Conservation (phyloP, 2,113 vertebrate genomes). For the Phainopepla nitens region DNA sequence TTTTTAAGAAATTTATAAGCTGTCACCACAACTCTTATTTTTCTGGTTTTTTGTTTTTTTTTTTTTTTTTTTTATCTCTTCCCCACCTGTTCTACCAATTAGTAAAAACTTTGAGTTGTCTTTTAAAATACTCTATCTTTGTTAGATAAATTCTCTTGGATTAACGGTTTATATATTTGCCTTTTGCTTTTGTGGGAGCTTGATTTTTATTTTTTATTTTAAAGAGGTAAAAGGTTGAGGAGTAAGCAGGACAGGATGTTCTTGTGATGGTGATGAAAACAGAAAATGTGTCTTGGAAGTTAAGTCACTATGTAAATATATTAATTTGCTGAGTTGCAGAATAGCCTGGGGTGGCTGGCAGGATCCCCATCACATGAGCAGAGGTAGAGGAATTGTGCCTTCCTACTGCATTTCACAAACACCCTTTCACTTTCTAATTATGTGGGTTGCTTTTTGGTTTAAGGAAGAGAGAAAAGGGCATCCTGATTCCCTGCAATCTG, state of each 20-base stretch:
- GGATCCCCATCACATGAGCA: neutral
- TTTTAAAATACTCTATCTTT: neutral
- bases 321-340: neutral
- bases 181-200: neutral
- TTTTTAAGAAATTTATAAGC: neutral
- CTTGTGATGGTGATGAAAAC: neutral
- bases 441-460: neutral
- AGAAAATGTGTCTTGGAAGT: neutral
- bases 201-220: neutral
- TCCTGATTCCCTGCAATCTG: conserved; percentile 39
- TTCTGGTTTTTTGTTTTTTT: no score
- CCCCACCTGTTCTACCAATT: neutral
- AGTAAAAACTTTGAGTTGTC: neutral
- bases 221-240: neutral
- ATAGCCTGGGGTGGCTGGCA: neutral
- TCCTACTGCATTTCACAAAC: neutral
- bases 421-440: neutral
- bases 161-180: neutral
- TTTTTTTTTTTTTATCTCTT: neutral
- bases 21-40: neutral
- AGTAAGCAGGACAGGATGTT: neutral
- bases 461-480: conserved; percentile 38
- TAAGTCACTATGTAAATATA: neutral
- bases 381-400: neutral
- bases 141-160: neutral